phyloP scores from a whole-genome alignment of 2,113 vertebrate species.

The Etheostoma spectabile region DNA sequence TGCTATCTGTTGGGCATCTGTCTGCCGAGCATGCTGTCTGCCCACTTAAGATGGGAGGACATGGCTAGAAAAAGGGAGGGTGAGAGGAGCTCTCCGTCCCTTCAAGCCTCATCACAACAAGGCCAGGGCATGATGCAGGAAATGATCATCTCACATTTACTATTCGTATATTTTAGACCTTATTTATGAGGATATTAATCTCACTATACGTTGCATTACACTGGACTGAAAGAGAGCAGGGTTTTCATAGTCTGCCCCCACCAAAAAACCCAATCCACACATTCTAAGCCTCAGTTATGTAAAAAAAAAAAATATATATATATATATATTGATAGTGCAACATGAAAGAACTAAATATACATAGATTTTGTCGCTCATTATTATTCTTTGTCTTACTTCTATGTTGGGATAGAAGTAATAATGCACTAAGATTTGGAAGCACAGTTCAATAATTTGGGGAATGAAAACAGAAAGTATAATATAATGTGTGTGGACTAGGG shows the following conservation, averaged over 20 bases:
- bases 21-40: not conserved
- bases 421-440: not conserved
- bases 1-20: conserved; percentile 36
- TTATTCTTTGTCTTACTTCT: not conserved
- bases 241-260: not conserved
- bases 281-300: not conserved
- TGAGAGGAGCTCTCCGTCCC: not conserved
- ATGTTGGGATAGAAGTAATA: not conserved
- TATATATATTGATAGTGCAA: not conserved
- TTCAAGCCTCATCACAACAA: conserved; percentile 3
- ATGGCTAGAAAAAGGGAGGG: not conserved
- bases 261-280: not conserved
- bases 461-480: not conserved
- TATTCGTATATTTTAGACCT: not conserved
- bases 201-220: not conserved
- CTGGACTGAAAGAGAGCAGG: not conserved
- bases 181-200: conserved; percentile 9
- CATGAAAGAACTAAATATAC: not conserved
- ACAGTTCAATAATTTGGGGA: not conserved
- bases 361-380: not conserved
- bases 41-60: conserved; percentile 10
- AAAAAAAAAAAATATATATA: too few relatives aligned
- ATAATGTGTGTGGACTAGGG: too few relatives aligned
- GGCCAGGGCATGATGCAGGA: conserved; percentile 1
- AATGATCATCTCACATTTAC: conserved; percentile 21